Conservation (phyloP, 2,888 invertebrate genomes). For the Troilus luridus region DNA sequence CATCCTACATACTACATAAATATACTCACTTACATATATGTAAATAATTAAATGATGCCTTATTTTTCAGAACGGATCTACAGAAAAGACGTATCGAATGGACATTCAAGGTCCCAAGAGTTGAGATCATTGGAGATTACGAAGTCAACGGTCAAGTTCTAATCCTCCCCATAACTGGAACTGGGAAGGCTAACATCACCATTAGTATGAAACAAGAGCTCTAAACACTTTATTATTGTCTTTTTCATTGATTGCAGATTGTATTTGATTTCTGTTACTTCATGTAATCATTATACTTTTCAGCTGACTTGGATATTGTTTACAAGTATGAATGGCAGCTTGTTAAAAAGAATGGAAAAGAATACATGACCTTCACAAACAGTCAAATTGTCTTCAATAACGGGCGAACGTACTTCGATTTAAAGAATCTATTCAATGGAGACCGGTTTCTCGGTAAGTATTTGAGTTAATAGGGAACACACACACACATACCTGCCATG, state of each 20-base stretch:
- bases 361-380: slow-evolving; percentile 66
- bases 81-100: slow-evolving; percentile 66
- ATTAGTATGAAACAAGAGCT: slow-evolving; percentile 64
- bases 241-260: no score
- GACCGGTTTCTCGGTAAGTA: slow-evolving; percentile 66
- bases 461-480: neutral
- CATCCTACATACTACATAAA: no score
- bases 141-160: slow-evolving; percentile 66
- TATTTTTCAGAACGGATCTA: slow-evolving; percentile 65
- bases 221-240: neutral
- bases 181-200: slow-evolving; percentile 66
- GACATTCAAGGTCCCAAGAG: slow-evolving; percentile 65
- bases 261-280: neutral
- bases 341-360: slow-evolving; percentile 65
- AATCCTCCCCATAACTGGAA: slow-evolving; percentile 66
- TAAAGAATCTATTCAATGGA: slow-evolving; percentile 67
- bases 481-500: no score
- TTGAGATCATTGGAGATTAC: slow-evolving; percentile 66
- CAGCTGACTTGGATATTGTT: slow-evolving; percentile 66
- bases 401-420: slow-evolving; percentile 65
- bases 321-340: slow-evolving; percentile 66
- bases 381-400: slow-evolving; percentile 65
- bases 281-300: slow-evolving; percentile 10
- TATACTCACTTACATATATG: no score
- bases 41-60: neutral